These are phyloP conservation scores for Augochlora pura DNA, from an alignment of 1,140 invertebrate species.

Conservation along the genomic window DNA sequence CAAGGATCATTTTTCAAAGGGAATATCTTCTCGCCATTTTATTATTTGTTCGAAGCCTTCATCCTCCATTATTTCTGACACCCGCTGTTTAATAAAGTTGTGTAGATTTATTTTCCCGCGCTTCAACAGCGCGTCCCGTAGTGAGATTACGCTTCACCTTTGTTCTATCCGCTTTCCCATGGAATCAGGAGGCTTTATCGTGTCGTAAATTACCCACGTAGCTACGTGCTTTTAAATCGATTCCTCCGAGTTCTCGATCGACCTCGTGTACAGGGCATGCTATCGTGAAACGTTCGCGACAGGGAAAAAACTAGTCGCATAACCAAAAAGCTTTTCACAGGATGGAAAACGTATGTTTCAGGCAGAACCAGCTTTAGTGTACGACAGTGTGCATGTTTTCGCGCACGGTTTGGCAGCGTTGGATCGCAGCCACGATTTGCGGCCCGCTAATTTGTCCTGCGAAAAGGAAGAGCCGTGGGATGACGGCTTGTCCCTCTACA, in stretches of 20 bases:
- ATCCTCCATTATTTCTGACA: neutral
- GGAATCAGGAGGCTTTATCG: neutral
- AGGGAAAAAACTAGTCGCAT: neutral
- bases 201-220: neutral
- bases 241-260: neutral
- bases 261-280: neutral
- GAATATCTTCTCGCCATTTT: neutral
- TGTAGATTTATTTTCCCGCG: neutral
- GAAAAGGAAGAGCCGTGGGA: conserved; percentile 91
- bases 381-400: conserved; percentile 94
- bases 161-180: no score
- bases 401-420: conserved; percentile 89
- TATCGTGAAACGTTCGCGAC: neutral
- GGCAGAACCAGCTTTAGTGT: conserved; percentile 94
- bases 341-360: conserved; percentile 79
- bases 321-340: conserved; percentile 17
- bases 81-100: conserved; percentile 2
- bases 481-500: conserved; percentile 92
- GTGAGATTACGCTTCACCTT: neutral
- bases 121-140: neutral
- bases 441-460: conserved; percentile 90
- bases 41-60: neutral
- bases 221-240: neutral
- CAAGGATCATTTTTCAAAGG: neutral
- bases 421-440: conserved; percentile 85